These are phyloP conservation scores for Perca schrenkii DNA, from an alignment of 2,113 vertebrate genomes.

Conservation along the genomic window DNA sequence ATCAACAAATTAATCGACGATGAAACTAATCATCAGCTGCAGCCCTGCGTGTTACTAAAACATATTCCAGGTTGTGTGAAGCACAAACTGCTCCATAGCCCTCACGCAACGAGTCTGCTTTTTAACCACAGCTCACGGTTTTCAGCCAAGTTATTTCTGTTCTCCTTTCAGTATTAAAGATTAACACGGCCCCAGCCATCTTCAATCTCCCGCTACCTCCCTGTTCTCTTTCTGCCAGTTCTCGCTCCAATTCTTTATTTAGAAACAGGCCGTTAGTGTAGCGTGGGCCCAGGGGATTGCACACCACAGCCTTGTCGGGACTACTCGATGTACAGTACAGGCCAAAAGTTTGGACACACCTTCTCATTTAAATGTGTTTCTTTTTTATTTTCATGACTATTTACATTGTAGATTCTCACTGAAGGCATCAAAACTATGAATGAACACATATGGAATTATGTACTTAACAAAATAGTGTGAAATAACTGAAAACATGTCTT, in stretches of 20 bases:
- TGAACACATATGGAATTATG: too few species aligned
- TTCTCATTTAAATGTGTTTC: too few species aligned
- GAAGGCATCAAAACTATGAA: too few species aligned
- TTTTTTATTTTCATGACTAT: too few species aligned
- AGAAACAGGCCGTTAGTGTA: conserved; percentile 71
- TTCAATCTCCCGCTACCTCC: conserved; percentile 46
- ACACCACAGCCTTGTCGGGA: conserved; percentile 59
- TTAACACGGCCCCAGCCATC: conserved; percentile 70
- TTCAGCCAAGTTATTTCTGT: conserved; percentile 73
- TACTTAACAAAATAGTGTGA: too few species aligned
- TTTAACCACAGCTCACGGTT: conserved; percentile 25
- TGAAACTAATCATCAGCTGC: too few species aligned
- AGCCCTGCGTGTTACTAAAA: too few species aligned
- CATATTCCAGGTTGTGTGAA: conserved; percentile 19
- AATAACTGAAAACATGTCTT: too few species aligned
- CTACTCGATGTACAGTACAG: conserved; percentile 49
- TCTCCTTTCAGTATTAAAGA: conserved; percentile 75
- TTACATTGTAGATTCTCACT: too few species aligned
- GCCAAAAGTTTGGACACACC: too few species aligned
- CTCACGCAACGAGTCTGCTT: conserved; percentile 32
- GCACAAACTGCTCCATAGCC: not conserved
- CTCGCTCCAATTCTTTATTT: conserved; percentile 77
- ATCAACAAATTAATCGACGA: too few species aligned
- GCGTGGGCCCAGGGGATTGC: conserved; percentile 55
- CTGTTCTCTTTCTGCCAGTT: conserved; percentile 68